Percentiles rank a stretch among this genome's conserved stretches.
Conservation (phyloP, 2,888 invertebrate genomes). For the Parnassius apollo region DNA sequence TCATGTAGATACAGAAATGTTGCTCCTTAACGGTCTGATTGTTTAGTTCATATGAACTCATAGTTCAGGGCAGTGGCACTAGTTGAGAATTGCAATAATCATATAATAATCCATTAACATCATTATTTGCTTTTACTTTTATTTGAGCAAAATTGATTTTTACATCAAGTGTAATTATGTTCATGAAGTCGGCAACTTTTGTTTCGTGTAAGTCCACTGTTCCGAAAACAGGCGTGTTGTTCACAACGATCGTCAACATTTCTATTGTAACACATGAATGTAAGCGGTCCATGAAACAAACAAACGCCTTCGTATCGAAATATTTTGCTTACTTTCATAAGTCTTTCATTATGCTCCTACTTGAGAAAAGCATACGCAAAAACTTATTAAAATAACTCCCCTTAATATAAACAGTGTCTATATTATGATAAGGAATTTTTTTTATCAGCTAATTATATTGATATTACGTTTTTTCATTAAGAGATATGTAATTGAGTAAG, state of each 20-base stretch:
- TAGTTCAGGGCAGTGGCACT: too few species aligned
- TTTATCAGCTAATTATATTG: background rate
- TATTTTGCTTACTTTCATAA: conserved; percentile 52
- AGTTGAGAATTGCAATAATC: too few species aligned
- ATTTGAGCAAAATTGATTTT: too few species aligned
- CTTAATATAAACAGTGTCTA: too few species aligned
- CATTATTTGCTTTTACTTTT: too few species aligned
- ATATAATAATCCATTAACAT: too few species aligned
- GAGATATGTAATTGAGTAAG: background rate
- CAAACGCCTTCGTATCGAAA: conserved; percentile 26
- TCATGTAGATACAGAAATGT: too few species aligned
- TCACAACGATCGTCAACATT: conserved; percentile 48
- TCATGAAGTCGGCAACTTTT: conserved; percentile 32
- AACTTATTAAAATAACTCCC: too few species aligned
- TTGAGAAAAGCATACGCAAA: background rate
- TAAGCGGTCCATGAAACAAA: conserved; percentile 29
- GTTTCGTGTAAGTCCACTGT: conserved; percentile 46
- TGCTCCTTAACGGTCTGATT: too few species aligned
- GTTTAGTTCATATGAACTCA: too few species aligned
- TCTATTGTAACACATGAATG: conserved; percentile 33
- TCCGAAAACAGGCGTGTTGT: conserved; percentile 69
- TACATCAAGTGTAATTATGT: background rate
- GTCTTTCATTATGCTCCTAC: conserved; percentile 20
- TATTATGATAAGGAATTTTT: background rate
- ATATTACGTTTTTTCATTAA: background rate